These are phyloP conservation scores for Puma concolor DNA, from an alignment of 2,113 vertebrate genomes.

Conservation along the genomic window DNA sequence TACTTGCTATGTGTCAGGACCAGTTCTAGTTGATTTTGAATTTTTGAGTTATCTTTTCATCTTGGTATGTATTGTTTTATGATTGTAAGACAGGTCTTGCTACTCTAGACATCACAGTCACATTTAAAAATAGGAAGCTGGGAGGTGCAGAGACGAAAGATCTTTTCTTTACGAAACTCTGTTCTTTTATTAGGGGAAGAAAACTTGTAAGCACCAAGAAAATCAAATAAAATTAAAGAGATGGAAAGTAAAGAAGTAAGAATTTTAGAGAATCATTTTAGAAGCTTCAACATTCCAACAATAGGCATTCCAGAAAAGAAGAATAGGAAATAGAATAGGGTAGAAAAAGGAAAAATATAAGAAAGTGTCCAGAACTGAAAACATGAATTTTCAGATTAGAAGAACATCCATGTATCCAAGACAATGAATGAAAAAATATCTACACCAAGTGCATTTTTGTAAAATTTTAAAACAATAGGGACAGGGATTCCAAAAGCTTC, in stretches of 20 bases:
- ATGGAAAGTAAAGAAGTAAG: not conserved
- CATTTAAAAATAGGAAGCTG: not conserved
- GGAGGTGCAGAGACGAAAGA: not conserved
- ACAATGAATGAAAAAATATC: constrained; percentile 8
- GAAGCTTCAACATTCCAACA: not conserved
- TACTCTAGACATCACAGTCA: not conserved
- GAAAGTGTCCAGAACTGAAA: not conserved
- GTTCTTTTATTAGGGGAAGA: not conserved
- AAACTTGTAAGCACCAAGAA: not conserved
- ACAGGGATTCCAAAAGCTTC: not conserved
- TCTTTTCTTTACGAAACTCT: not conserved
- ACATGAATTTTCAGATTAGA: constrained; percentile 28
- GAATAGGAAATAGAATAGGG: not conserved
- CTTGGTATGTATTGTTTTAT: not conserved
- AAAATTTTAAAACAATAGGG: not conserved
- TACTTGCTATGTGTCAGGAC: not conserved
- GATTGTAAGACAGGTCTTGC: not conserved
- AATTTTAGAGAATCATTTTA: constrained; percentile 16
- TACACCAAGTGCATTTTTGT: not conserved
- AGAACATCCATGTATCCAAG: not conserved
- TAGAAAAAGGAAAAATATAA: constrained; percentile 38
- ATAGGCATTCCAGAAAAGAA: not conserved
- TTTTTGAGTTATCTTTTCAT: constrained; percentile 23
- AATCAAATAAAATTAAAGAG: not conserved
- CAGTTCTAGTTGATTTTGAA: constrained; percentile 5